Evolutionary conservation across 2,113 vertebrate genomes (phyloP), one percentile per base, ranked within the genome.

Genomic region (Megaptera novaeangliae): DNA sequence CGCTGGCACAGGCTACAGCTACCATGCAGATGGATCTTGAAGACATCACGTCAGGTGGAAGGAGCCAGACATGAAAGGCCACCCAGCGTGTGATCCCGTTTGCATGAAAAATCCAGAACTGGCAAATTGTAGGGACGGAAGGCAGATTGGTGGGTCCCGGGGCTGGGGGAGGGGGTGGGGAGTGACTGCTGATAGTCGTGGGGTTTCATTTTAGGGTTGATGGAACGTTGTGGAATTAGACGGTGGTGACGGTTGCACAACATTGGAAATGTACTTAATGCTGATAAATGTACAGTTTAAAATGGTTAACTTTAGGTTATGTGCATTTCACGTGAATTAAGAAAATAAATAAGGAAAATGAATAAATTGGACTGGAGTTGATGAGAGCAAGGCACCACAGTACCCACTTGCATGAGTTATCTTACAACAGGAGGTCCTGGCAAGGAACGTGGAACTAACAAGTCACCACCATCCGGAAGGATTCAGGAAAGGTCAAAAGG

Each of bases 11-110:
- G 21, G n/a, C 78, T 6, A 0, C 27, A 20, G 1, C 18, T 31
- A 1, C 12, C 9, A 0, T 0, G 0, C 0, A 41, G n/a, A 1
- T 2, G 27, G 2, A 2, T 46, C 61, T 25, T 9, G 27, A 57
- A 12, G 61, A 55, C 27, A 0, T 0, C 21, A 8, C 0, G 6
- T 17, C 23, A 4, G 25, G 88, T 1, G 39, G n/a, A 27, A 31
- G 41, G 44, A 27, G 41, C 34, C 57, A 8, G 81, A 4, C 49
- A 2, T 3, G 1, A 59, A 15, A 3, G 27, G 20, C 3, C 68
- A 9, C 36, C 68, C 15, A 21, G 68, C 52, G 17, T 41, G 2
- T 14, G n/a, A 10, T 27, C 3, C 15, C 8, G 23, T 20, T 13
- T 10, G 4, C 41, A 8, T 1, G 61, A 6, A 64, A 8, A 1